Conservation (phyloP, 2,888 invertebrate genomes). For the Calliopum simillimum region DNA sequence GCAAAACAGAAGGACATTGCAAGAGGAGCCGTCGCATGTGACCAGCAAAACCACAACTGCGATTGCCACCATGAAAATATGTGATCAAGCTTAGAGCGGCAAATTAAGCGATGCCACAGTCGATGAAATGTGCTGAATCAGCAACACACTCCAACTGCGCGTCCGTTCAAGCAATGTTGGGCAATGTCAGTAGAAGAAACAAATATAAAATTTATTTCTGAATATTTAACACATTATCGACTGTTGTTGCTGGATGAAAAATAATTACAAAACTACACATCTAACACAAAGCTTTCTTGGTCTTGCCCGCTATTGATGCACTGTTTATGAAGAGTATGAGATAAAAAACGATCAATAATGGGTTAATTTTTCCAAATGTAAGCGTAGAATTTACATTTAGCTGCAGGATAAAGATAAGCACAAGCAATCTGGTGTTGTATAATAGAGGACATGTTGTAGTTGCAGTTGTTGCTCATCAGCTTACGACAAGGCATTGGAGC, state of each 20-base stretch:
- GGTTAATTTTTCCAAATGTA: too few relatives aligned
- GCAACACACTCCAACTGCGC: constrained; percentile 11
- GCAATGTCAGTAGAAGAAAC: constrained; percentile 29
- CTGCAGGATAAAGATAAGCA: constrained; percentile 45
- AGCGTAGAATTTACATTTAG: constrained; percentile 1
- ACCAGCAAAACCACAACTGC: constrained; percentile 16
- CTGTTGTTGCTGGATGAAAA: constrained; percentile 38
- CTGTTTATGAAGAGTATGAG: too few relatives aligned
- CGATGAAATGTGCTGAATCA: constrained; percentile 44
- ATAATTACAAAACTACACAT: too few relatives aligned
- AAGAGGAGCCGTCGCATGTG: constrained; percentile 14
- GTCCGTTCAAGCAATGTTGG: constrained; percentile 6
- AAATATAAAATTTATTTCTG: constrained; percentile 38
- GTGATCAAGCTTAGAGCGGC: constrained; percentile 13
- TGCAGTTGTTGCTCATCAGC: constrained; percentile 42
- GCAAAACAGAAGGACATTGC: constrained; percentile 27
- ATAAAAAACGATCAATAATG: too few relatives aligned
- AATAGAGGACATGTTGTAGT: constrained; percentile 48
- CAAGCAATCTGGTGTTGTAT: constrained; percentile 47
- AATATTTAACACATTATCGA: constrained; percentile 33
- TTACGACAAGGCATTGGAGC: constrained; percentile 51
- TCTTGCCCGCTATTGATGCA: too few relatives aligned
- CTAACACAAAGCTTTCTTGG: too few relatives aligned
- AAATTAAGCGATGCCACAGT: neutral
- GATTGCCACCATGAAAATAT: constrained; percentile 17